phyloP scores from a whole-genome alignment of 1,140 invertebrate genomes.

The Arctopsyche grandis region DNA sequence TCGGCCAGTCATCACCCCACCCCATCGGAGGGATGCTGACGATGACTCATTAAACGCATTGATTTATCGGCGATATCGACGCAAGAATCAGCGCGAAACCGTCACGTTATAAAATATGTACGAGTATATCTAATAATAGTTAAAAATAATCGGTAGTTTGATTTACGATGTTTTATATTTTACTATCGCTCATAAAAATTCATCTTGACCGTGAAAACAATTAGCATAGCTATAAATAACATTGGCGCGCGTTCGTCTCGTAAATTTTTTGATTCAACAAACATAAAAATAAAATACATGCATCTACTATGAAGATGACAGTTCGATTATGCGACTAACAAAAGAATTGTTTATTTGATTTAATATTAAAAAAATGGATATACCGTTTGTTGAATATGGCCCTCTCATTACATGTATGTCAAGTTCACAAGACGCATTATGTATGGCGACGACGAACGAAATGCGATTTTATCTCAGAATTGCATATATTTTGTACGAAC shows the following conservation, averaged over 20 bases:
- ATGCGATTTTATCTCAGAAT: conserved; percentile 19
- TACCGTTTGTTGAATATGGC: conserved; percentile 9
- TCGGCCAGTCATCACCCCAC: conserved; percentile 6
- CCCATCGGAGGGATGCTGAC: neutral
- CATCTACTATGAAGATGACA: neutral
- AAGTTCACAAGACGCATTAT: conserved; percentile 23
- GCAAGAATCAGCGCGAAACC: neutral
- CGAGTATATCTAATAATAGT: neutral
- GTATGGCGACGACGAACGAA: conserved; percentile 13
- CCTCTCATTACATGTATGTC: conserved; percentile 15
- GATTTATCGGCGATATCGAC: neutral
- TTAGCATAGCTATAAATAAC: conserved; percentile 25
- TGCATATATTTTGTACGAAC: conserved; percentile 5
- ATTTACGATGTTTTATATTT: neutral
- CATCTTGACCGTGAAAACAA: neutral
- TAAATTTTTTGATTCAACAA: neutral
- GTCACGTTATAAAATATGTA: neutral
- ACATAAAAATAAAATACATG: neutral
- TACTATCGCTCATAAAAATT: neutral
- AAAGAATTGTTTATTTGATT: neutral
- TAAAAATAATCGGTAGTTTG: neutral
- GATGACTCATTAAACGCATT: conserved; percentile 7
- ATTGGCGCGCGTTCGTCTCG: neutral
- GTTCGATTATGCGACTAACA: neutral
- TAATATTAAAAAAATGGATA: neutral